Conservation (phyloP, 2,113 vertebrate genomes). For the Hyla sarda region DNA sequence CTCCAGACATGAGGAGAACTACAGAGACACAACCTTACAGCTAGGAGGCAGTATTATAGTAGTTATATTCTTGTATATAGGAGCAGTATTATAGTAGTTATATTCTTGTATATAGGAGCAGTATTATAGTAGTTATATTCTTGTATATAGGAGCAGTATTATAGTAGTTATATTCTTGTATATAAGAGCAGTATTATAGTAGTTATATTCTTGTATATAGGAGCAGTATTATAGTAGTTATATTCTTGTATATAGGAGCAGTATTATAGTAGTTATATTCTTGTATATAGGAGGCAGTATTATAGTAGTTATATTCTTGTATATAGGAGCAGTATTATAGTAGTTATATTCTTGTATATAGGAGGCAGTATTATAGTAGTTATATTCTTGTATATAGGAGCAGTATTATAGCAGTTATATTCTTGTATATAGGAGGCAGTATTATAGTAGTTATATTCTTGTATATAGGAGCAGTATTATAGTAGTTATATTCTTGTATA, state of each 20-base stretch:
- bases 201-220: not conserved
- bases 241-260: not conserved
- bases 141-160: not conserved
- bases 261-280: slow-evolving; percentile 12
- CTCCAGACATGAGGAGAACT: too few species aligned
- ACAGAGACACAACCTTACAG: too few species aligned
- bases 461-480: not conserved
- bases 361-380: not conserved
- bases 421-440: too few species aligned
- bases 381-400: not conserved
- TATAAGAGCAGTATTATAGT: not conserved
- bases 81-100: not conserved
- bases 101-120: not conserved
- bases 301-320: slow-evolving; percentile 8
- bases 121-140: slow-evolving; percentile 1
- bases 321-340: not conserved
- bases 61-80: not conserved
- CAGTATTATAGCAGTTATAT: too few species aligned
- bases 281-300: not conserved
- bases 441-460: too few species aligned
- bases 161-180: slow-evolving; percentile 17
- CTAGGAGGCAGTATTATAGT: not conserved
- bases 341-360: not conserved
- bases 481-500: slow-evolving; percentile 7
- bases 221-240: slow-evolving; percentile 8